A percentile compares a stretch with the other conserved stretches of the same genome.
These are phyloP conservation scores for Chironomus tepperi DNA, from an alignment of 1,140 invertebrate genomes.

Conservation along the genomic window DNA sequence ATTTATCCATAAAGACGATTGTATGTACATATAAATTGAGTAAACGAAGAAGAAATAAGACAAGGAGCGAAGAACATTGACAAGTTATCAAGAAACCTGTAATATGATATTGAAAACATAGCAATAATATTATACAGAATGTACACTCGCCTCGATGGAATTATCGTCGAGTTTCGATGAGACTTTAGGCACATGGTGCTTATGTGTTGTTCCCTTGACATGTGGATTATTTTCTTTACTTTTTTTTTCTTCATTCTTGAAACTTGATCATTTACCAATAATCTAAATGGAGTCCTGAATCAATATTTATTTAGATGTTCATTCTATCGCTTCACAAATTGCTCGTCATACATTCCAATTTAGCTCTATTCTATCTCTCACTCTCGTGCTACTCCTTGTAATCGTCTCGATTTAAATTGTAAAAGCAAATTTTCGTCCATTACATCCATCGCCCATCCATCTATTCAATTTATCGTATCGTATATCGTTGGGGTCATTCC, in stretches of 20 bases:
- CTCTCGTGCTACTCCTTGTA: neutral
- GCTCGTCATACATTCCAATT: neutral
- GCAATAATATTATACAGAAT: neutral
- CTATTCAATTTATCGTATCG: too few species aligned
- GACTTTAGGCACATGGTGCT: neutral
- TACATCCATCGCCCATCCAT: neutral
- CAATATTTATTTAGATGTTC: conserved; percentile 23
- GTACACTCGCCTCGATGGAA: neutral
- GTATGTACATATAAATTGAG: conserved; percentile 1
- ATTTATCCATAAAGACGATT: neutral
- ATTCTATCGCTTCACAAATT: conserved; percentile 16
- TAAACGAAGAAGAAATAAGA: neutral
- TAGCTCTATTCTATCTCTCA: neutral
- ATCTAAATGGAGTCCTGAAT: conserved; percentile 21
- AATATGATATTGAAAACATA: conserved; percentile 10
- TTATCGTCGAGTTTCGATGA: neutral
- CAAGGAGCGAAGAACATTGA: neutral
- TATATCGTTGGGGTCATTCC: neutral
- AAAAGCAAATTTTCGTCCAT: neutral
- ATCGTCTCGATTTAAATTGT: neutral
- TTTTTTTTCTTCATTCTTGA: too few species aligned
- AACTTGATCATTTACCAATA: conserved; percentile 22
- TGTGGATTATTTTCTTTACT: conserved; percentile 15
- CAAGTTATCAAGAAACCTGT: conserved; percentile 12
- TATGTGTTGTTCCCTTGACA: neutral